Conservation (phyloP, 1,140 invertebrate genomes). For the Microvelia longipes region DNA sequence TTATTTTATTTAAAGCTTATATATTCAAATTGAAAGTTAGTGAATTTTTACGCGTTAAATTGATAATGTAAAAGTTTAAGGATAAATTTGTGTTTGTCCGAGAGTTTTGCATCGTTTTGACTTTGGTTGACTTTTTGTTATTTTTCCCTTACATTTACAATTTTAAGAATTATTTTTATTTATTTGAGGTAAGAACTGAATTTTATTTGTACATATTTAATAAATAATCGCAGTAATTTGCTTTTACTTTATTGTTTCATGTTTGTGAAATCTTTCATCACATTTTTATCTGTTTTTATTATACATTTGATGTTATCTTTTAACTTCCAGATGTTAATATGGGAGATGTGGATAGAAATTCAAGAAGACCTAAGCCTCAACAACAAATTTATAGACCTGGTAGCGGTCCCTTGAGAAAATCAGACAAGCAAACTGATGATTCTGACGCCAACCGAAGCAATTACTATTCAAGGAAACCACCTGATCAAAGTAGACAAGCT, state of each 20-base stretch:
- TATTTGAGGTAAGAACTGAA: neutral
- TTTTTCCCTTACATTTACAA: neutral
- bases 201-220: neutral
- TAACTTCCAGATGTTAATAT: slow-evolving; percentile 6
- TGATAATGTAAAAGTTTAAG: too few species aligned
- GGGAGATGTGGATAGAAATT: slow-evolving; percentile 5
- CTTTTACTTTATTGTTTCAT: neutral
- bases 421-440: slow-evolving; percentile 16
- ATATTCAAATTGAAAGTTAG: too few species aligned
- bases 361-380: slow-evolving; percentile 20
- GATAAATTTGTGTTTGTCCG: neutral
- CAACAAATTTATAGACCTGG: slow-evolving; percentile 26
- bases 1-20: too few species aligned
- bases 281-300: too few species aligned
- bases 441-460: neutral
- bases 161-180: neutral
- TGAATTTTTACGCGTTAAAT: too few species aligned
- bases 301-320: slow-evolving; percentile 1
- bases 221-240: neutral
- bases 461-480: neutral
- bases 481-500: neutral
- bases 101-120: neutral
- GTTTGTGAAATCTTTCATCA: slow-evolving; percentile 3
- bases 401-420: slow-evolving; percentile 23
- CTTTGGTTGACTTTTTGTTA: neutral